Evolutionary conservation across 2,888 invertebrate species (phyloP).

Genomic region (Ennomos quercinarius): DNA sequence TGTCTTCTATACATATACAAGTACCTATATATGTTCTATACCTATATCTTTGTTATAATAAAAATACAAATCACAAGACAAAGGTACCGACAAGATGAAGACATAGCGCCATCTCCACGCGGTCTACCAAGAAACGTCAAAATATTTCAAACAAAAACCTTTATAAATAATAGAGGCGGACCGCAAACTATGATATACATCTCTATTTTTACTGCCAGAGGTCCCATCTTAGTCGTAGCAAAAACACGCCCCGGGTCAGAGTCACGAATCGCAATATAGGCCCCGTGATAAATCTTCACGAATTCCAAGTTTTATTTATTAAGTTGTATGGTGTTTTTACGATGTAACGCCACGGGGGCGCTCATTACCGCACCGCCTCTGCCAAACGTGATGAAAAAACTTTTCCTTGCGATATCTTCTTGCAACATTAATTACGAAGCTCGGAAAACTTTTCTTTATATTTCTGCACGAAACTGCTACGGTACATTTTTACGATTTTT

Average conservation of each 20-base stretch:
- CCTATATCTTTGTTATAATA: background rate
- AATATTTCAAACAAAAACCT: conserved; percentile 73
- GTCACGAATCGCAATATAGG: conserved; percentile 75
- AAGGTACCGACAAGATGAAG: too few relatives aligned
- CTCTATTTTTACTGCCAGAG: conserved; percentile 69
- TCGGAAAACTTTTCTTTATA: conserved; percentile 65
- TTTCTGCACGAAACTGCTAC: conserved; percentile 56
- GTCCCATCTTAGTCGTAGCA: conserved; percentile 56
- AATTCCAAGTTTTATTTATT: conserved; percentile 82
- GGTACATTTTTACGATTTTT: conserved; percentile 74
- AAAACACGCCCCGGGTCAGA: conserved; percentile 66
- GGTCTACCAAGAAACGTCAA: conserved; percentile 79
- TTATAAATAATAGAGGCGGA: conserved; percentile 67
- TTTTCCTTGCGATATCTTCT: conserved; percentile 78
- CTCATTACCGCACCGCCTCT: conserved; percentile 74
- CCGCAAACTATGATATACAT: conserved; percentile 72
- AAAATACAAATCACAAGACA: too few relatives aligned
- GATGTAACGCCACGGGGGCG: conserved; percentile 75
- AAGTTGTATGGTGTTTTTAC: conserved; percentile 84
- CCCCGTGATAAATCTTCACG: conserved; percentile 80
- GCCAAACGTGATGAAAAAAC: conserved; percentile 78
- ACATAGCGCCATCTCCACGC: conserved; percentile 41
- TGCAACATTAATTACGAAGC: conserved; percentile 82
- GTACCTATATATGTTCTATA: background rate
- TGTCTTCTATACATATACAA: too few relatives aligned